Evolutionary conservation across 2,888 invertebrate genomes (phyloP).

Genomic region (Polydrusus tereticollis): DNA sequence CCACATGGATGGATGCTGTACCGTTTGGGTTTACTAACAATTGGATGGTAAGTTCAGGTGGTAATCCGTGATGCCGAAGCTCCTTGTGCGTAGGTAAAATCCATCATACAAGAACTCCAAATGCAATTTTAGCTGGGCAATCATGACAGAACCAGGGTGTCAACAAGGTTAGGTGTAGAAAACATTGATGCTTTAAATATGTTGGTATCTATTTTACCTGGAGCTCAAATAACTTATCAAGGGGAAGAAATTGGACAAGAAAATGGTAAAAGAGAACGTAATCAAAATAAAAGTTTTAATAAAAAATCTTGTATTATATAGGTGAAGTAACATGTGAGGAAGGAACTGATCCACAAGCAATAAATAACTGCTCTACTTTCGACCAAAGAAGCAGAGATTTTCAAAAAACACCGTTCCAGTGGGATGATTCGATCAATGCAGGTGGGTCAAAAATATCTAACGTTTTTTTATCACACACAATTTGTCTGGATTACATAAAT

Average conservation of each 20-base stretch:
- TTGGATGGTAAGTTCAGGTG: slow-evolving; percentile 34
- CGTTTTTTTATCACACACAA: too few species aligned
- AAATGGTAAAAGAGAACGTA: slow-evolving; percentile 73
- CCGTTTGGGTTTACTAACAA: slow-evolving; percentile 62
- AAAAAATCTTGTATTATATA: slow-evolving; percentile 20
- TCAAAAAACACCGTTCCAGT: slow-evolving; percentile 85
- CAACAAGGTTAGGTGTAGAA: slow-evolving; percentile 76
- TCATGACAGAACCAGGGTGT: slow-evolving; percentile 80
- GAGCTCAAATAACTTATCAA: slow-evolving; percentile 88
- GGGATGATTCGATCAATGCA: slow-evolving; percentile 74
- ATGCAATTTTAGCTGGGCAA: slow-evolving; percentile 73
- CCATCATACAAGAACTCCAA: background rate
- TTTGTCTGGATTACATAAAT: background rate
- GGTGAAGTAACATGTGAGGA: slow-evolving; percentile 67
- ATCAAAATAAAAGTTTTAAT: slow-evolving; percentile 19
- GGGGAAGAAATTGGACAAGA: slow-evolving; percentile 85
- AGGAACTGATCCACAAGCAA: slow-evolving; percentile 72
- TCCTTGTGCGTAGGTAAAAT: too few species aligned
- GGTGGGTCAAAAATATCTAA: too few species aligned
- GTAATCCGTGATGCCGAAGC: too few species aligned
- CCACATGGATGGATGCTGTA: slow-evolving; percentile 76
- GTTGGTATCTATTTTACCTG: slow-evolving; percentile 84
- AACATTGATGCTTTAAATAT: slow-evolving; percentile 86
- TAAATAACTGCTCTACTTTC: slow-evolving; percentile 65
- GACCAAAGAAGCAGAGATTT: slow-evolving; percentile 76